phyloP scores from a whole-genome alignment of 2,113 vertebrate genomes.

The Cygnus buccinator region DNA sequence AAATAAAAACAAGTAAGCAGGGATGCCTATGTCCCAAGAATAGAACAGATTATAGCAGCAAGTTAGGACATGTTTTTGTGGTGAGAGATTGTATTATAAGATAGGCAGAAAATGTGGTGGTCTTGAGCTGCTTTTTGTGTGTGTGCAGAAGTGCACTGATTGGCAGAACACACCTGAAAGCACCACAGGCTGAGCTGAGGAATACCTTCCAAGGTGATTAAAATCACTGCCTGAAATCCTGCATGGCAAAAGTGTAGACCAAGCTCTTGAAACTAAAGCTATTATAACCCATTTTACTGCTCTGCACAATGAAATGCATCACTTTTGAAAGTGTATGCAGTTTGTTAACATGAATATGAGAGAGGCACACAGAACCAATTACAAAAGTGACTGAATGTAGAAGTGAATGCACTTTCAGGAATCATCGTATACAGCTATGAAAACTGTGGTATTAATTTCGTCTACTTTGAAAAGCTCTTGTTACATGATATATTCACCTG shows the following conservation, averaged over 20 bases:
- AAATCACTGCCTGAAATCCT: neutral
- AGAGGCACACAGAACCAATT: neutral
- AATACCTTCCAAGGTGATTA: accelerated
- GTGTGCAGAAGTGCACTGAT: neutral
- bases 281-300: neutral
- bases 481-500: neutral
- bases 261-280: neutral
- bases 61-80: neutral
- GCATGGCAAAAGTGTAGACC: neutral
- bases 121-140: neutral
- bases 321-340: neutral
- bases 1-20: neutral
- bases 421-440: neutral
- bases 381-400: neutral
- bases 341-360: neutral
- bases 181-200: neutral
- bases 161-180: neutral
- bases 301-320: neutral
- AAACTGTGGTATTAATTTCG: neutral
- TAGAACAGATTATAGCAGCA: neutral
- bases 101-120: neutral
- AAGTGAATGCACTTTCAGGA: neutral
- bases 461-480: neutral
- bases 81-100: neutral
- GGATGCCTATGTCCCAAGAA: neutral